Evolutionary conservation across 2,113 vertebrate species (phyloP), one percentile per base, ranked within the genome.

Genomic region (Silurus meridionalis): DNA sequence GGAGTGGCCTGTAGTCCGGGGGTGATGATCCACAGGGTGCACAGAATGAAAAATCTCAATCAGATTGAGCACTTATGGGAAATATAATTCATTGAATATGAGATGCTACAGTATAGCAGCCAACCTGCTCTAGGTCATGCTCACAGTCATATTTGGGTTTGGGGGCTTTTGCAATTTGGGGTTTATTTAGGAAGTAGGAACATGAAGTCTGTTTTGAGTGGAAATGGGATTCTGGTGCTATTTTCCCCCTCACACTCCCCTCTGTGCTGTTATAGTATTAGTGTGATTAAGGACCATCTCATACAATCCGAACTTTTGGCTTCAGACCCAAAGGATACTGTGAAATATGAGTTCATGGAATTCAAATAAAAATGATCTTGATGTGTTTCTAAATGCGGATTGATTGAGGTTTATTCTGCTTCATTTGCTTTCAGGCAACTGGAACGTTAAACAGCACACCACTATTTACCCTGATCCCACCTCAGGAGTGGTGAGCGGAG

Each of bases 41-140:
- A 19, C 13, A 46, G 13, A 6, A 37, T 46, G 28, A 69, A 69
- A 46, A 37, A 48, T 77, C 74, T 15, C 52, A n/a, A 78, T 11
- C 53, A 78, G 25, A 57, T 19, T 17, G 7, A 58, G 37, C 52
- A 79, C 48, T 75, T 75, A 6, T 75, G 72, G 23, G 53, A 53
- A 79, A 17, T 57, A 79, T 28, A 14, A 28, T 58, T 28, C 52
- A 28, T 2, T 60, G 57, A 9, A 60, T 46, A 37, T 21, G 78
- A 60, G 78, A 46, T 60, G 78, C 78, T 60, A 21, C 78, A 60
- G 55, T 80, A 25, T 57, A 23, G 72, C 67, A 46, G 67, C 28
- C 67, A 46, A 8, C 13, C 21, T 77, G 53, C 53, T 55, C n/a
- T 52, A 13, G 52, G 48, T 75, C 48, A 75, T 50, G 8, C 23